Evolutionary conservation across 2,888 invertebrate genomes (phyloP), one percentile per base, ranked within the genome.

Genomic region (Brachylomia viminalis): DNA sequence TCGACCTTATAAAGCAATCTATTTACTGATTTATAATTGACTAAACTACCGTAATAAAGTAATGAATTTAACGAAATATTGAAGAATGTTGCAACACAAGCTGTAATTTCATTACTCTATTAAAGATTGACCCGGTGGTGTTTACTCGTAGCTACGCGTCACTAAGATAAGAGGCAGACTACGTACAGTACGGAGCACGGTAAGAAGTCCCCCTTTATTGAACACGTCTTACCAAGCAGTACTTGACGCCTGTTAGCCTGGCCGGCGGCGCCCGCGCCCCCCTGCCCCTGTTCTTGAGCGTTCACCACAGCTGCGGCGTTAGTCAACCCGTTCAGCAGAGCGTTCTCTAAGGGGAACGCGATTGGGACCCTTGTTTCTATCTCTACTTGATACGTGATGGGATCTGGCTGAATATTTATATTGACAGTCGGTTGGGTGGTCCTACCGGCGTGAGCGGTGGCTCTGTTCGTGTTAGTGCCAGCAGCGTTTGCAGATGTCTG

Each of bases 331-430:
- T 88, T 91, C 33, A 92, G 79, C 70, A 93, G 77, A 59, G 90
- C 88, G 75, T 89, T 92, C 73, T 93, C 94, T 54, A 94, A 83
- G 47, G 93, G 92, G 70, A 93, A 88, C 58, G 94, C 92, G 38
- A 94, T 90, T 11, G 94, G 94, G 76, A 94, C 92, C 84, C 93
- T 90, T 52, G 94, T 92, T 77, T 93, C 95, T 82, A 95, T 94
- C 83, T 94, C 95, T 79, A 95, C 91, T 90, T 94, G 94, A 78
- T 93, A 94, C 0, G 91, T 92, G 72, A 92, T 83, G 5, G 94
- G 93, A 56, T 92, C 92, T 74, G 93, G 91, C 75, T 90, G 91
- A 74, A 91, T 89, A 75, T 89, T 91, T 71, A 91, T 90, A 86
- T 90, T 91, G 82, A 89, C 89, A 73, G 90, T 91, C 76, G 92